Evolutionary conservation across 2,113 vertebrate species (phyloP).

Genomic region (Syngnathus floridae): DNA sequence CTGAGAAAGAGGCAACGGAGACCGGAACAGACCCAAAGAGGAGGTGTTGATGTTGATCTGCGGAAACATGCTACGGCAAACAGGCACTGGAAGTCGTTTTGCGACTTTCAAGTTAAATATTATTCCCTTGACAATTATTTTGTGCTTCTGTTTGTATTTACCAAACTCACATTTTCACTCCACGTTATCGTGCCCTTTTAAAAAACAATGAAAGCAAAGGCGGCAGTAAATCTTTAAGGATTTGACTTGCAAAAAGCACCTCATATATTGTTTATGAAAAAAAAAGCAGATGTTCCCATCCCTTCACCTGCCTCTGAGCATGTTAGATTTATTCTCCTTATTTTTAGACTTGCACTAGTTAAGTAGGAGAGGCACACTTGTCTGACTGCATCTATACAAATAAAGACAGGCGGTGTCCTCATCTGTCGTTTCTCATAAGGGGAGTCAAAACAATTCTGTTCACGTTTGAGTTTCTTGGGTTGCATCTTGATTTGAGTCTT

Average conservation of each 20-base stretch:
- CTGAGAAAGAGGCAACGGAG: constrained; percentile 23
- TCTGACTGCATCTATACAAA: constrained; percentile 90
- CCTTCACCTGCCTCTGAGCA: constrained; percentile 73
- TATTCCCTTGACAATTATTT: constrained; percentile 44
- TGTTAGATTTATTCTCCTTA: constrained; percentile 88
- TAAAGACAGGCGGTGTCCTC: constrained; percentile 91
- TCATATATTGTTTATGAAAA: constrained; percentile 98
- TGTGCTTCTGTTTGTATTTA: constrained; percentile 58
- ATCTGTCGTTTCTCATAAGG: constrained; percentile 94
- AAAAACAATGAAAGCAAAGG: constrained; percentile 57
- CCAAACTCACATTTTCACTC: constrained; percentile 40
- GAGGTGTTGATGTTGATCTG: constrained; percentile 32
- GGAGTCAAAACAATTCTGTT: constrained; percentile 94
- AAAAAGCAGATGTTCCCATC: constrained; percentile 60
- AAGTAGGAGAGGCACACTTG: constrained; percentile 80
- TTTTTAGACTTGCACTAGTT: constrained; percentile 85
- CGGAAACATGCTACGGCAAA: constrained; percentile 22
- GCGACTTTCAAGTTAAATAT: constrained; percentile 48
- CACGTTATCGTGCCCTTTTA: constrained; percentile 52
- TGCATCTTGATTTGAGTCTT: constrained; percentile 95
- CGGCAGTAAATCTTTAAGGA: constrained; percentile 72
- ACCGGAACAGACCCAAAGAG: constrained; percentile 22
- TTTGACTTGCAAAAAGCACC: constrained; percentile 97
- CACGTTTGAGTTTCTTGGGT: constrained; percentile 93
- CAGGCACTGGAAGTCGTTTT: background rate